Percentiles rank a stretch among this genome's conserved stretches.
Conservation (phyloP, 2,113 vertebrate genomes). For the Odocoileus hemionus region DNA sequence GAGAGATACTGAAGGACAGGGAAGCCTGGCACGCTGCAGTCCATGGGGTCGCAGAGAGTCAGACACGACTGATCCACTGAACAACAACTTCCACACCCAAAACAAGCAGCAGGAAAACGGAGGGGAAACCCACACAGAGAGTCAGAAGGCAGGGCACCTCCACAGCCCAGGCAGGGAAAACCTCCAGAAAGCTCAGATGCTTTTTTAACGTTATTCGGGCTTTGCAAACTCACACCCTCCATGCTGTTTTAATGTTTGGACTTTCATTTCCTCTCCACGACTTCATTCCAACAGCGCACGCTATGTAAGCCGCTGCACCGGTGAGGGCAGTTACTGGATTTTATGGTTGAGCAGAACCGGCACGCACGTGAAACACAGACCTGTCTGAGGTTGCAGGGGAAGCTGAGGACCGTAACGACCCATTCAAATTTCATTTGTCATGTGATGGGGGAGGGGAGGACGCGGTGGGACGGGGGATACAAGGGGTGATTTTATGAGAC, state of each 20-base stretch:
- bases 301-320: accelerated
- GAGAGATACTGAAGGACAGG: accelerated
- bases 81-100: too few species aligned
- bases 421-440: accelerated
- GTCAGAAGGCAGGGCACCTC: accelerated
- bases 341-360: too few species aligned
- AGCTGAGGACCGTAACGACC: accelerated
- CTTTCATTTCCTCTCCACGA: neutral
- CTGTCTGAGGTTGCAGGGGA: accelerated
- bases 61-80: accelerated
- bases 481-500: too few species aligned
- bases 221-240: neutral
- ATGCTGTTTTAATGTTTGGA: neutral
- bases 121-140: too few species aligned
- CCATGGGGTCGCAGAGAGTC: neutral
- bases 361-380: accelerated
- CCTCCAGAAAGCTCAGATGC: neutral
- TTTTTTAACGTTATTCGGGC: neutral
- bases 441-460: neutral
- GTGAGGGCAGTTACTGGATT: neutral
- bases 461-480: accelerated
- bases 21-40: accelerated
- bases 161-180: neutral
- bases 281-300: accelerated
- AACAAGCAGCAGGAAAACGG: accelerated